A percentile compares a stretch with the other conserved stretches of the same genome.
These are phyloP conservation scores for Eulacestoma nigropectus DNA, from an alignment of 2,113 vertebrate species.

Conservation along the genomic window DNA sequence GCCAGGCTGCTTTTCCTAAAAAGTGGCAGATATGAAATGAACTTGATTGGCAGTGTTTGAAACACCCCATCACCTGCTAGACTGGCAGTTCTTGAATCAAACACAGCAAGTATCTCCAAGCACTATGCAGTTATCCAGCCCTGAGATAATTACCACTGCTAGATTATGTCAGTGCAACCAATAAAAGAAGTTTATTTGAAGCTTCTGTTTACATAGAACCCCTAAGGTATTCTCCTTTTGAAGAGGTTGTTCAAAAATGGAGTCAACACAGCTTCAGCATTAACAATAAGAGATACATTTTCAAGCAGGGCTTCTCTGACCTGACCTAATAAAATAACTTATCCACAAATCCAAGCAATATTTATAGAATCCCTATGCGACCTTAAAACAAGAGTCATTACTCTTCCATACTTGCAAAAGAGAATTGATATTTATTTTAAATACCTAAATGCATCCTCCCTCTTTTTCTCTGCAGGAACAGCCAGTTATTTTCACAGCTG, in stretches of 20 bases:
- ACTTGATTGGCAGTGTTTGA: background rate
- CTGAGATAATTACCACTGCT: background rate
- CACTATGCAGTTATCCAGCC: background rate
- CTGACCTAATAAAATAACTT: constrained; percentile 14
- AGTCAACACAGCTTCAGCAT: background rate
- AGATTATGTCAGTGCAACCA: background rate
- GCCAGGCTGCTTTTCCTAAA: background rate
- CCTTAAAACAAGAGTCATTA: background rate
- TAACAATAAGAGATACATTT: background rate
- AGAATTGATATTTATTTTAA: constrained; percentile 62
- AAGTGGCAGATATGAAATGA: background rate
- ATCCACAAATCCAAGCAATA: background rate
- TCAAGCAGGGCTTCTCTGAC: background rate
- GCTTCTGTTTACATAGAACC: background rate
- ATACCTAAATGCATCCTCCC: background rate
- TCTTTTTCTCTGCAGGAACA: constrained; percentile 42
- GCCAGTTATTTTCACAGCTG: constrained; percentile 67
- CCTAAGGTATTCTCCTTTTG: background rate
- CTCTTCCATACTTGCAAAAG: constrained; percentile 13
- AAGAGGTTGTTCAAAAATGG: background rate
- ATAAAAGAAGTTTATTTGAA: background rate
- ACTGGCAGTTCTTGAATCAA: background rate
- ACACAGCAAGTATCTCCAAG: background rate
- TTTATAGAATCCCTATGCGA: background rate
- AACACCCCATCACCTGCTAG: background rate